Evolutionary conservation across 2,113 vertebrate species (phyloP), one percentile per base, ranked within the genome.

Genomic region (Emydura subglobosa): DNA sequence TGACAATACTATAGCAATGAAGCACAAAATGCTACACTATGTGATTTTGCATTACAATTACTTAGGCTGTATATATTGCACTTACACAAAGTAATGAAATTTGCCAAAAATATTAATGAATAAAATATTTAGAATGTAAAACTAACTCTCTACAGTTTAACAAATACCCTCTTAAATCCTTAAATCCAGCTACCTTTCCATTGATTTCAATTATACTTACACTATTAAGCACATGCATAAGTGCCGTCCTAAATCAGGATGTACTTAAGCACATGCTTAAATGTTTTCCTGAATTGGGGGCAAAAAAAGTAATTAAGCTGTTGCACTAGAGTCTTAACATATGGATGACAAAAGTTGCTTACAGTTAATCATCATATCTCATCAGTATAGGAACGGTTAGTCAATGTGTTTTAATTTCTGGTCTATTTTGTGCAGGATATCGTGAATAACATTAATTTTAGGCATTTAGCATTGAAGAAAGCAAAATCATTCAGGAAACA

Each of bases 401-500:
- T n/a, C 65, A 72, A 72, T 9, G 4, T 49, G 27, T 29, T 95
- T 53, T 17, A 84, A 72, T 87, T 93, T 94, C 89, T 96, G 54
- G 74, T 44, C 6, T 2, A 1, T 91, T 89, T 88, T 94, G 55
- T 86, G 87, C 39, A 50, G 19, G 89, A 94, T 12, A 61, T 91
- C 14, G 17, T 53, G 79, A 8, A 14, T 22, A 85, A 95, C 84
- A 91, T 11, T 10, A 82, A 87, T 83, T 95, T 50, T 78, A 86
- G 89, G 79, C 39, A 89, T 53, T 83, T 92, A 86, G 55, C 49
- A 85, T 93, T 89, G 79, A 81, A 68, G 80, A 96, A 92, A 96
- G 88, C 47, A 90, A 87, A 85, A 55, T 59, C 74, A 79, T 83
- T 76, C 61, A 87, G 89, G 83, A 94, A 91, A 87, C 14, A 90